These are phyloP conservation scores for Dicyrtomina minuta DNA, from an alignment of 2,888 invertebrate genomes.

Conservation along the genomic window DNA sequence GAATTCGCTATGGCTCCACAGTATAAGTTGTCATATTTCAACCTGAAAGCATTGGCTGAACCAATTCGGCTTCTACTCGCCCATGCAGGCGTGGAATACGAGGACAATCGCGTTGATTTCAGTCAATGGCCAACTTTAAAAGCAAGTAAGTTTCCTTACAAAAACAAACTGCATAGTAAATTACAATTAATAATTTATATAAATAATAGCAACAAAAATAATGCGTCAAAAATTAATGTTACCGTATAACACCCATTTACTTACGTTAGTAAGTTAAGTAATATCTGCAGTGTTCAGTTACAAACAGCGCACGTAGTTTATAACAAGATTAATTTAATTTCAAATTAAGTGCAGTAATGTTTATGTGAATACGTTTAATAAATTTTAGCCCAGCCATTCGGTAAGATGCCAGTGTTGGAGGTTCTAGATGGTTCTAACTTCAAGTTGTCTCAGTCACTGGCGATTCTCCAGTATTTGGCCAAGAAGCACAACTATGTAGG, in stretches of 20 bases:
- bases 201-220: too few relatives aligned
- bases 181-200: too few relatives aligned
- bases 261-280: too few relatives aligned
- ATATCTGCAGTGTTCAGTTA: too few relatives aligned
- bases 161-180: too few relatives aligned
- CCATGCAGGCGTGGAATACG: constrained; percentile 19
- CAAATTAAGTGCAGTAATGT: neutral
- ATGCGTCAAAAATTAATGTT: too few relatives aligned
- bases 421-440: constrained; percentile 9
- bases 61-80: constrained; percentile 15
- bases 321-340: neutral
- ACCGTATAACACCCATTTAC: too few relatives aligned
- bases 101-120: constrained; percentile 15
- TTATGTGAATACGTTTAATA: neutral
- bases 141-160: constrained; percentile 7
- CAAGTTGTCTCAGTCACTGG: constrained; percentile 6
- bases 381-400: constrained; percentile 14
- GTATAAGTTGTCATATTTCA: constrained; percentile 29
- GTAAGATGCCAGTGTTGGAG: constrained; percentile 24
- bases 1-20: too few relatives aligned
- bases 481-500: constrained; percentile 17
- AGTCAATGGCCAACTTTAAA: constrained; percentile 13
- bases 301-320: too few relatives aligned
- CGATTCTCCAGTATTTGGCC: constrained; percentile 26
- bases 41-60: constrained; percentile 13